Evolutionary conservation across 2,888 invertebrate genomes (phyloP).

Genomic region (Ptychoptera contaminata): DNA sequence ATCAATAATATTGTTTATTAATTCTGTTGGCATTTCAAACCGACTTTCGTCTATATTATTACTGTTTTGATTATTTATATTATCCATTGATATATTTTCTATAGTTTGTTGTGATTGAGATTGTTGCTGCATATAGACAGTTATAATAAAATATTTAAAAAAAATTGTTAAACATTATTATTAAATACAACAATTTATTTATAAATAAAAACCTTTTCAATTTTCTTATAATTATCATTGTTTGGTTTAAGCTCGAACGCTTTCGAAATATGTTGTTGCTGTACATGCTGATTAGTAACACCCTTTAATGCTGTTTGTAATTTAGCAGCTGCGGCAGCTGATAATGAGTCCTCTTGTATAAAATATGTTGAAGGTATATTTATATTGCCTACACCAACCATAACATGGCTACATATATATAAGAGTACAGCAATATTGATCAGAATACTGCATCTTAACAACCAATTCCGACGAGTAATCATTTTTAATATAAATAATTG

Average conservation of each 20-base stretch:
- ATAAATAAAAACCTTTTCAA: too few species aligned
- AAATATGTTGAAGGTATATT: slow-evolving; percentile 22
- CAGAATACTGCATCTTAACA: slow-evolving; percentile 57
- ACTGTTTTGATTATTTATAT: slow-evolving; percentile 3
- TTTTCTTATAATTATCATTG: not conserved
- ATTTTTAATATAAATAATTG: slow-evolving; percentile 14
- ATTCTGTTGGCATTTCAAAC: slow-evolving; percentile 15
- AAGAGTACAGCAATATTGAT: slow-evolving; percentile 55
- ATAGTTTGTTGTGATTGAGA: not conserved
- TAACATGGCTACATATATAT: slow-evolving; percentile 52
- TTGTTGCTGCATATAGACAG: too few species aligned
- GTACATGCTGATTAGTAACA: slow-evolving; percentile 12
- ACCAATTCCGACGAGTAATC: slow-evolving; percentile 48
- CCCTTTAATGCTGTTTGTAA: not conserved
- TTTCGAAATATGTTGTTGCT: slow-evolving; percentile 10
- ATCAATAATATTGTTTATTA: slow-evolving; percentile 2
- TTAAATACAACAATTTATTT: too few species aligned
- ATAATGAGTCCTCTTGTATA: slow-evolving; percentile 16
- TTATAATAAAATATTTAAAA: too few species aligned
- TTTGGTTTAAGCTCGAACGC: slow-evolving; percentile 1
- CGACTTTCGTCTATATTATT: slow-evolving; percentile 13
- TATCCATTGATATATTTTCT: not conserved
- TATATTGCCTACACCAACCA: slow-evolving; percentile 29
- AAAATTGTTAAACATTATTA: not conserved
- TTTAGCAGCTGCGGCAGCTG: not conserved